Base-by-base conservation (phyloP, 2,797 vertebrate genomes). In the Acridotheres tristis region DNA sequence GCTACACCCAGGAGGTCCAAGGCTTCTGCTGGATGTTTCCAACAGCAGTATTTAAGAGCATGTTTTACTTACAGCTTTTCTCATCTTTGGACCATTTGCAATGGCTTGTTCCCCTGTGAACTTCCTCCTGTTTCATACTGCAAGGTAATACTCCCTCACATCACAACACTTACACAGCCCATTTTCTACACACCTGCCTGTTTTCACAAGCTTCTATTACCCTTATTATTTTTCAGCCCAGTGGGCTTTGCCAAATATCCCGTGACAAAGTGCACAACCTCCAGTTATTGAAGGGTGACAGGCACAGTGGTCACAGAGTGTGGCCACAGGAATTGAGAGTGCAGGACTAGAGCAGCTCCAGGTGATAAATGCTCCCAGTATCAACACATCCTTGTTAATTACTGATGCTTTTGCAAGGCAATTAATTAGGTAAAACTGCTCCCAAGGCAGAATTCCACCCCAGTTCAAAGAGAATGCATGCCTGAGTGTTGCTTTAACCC, bases 311-410 rank as follows among this genome's bases (percentile, higher is more conserved):
- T 26, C 50, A 62, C 22, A 25, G 30, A 36, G 34, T 4, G n/a
- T 7, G 69, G 23, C 29, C 54, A 38, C 0, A 81, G 53, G 53
- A 92, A 62, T 0, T 7, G 11, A 25, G 36, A 51, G 27, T 3
- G 18, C 17, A 69, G 30, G 17, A 43, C 22, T 11, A 29, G 25
- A 89, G 50, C 40, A 55, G 73, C 54, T 96, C 59, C 40, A 55
- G 62, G 66, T 90, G 81, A 85, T 38, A 66, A 73, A 65, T 3
- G 45, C 13, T 76, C 71, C 80, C 16, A 34, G 63, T 53, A 90
- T 12, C 42, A 74, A 79, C 67, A 66, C 16, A 73, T 81, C 72
- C 81, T 67, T 36, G 43, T 54, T 92, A 94, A 95, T 94, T 88
- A 92, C 32, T 53, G 51, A 47, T 75, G 50, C 16, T 91, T 68